Base-by-base conservation (phyloP, 2,113 vertebrate genomes). In the Mastomys natalensis region DNA sequence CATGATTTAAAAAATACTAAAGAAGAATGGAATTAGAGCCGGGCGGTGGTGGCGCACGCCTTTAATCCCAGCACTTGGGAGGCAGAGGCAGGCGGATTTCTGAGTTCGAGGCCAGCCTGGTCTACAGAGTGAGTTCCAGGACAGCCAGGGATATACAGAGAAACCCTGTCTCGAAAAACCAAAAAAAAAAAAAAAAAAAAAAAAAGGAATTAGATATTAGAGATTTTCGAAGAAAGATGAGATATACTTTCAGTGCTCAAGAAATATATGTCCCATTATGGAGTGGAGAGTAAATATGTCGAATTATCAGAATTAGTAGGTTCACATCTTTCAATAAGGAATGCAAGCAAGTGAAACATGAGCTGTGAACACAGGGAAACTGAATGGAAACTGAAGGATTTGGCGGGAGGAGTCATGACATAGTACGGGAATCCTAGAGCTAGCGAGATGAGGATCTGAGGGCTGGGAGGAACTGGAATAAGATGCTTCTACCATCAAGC, bases 181-280 rank as follows among this genome's bases (percentile, higher is more conserved):
- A n/a, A n/a, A n/a, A n/a, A n/a, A n/a, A n/a, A n/a, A n/a, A n/a
- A n/a, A n/a, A n/a, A n/a, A n/a, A n/a, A n/a, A n/a, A n/a, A n/a
- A n/a, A n/a, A n/a, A n/a, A n/a, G n/a, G n/a, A n/a, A n/a, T n/a
- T n/a, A n/a, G n/a, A 58, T 82, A 13, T 55, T 91, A 74, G 17
- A 22, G 72, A 11, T 96, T 96, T 95, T 81, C 55, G 94, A 87
- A 93, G 53, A 87, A 77, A 19, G 51, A 82, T 6, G 66, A 78
- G 58, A 34, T 6, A 64, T 51, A 51, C 66, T 77, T 95, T 85
- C 31, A 64, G 82, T 85, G 62, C 40, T 45, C 26, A 86, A 48
- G 60, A 43, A 48, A 76, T 92, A 53, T 89, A 80, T 92, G 40
- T 64, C 62, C 62, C 62, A 29, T 29, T 29, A 29, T 64, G 62